Base-by-base conservation (phyloP, 2,113 vertebrate species). In the Anser cygnoides region DNA sequence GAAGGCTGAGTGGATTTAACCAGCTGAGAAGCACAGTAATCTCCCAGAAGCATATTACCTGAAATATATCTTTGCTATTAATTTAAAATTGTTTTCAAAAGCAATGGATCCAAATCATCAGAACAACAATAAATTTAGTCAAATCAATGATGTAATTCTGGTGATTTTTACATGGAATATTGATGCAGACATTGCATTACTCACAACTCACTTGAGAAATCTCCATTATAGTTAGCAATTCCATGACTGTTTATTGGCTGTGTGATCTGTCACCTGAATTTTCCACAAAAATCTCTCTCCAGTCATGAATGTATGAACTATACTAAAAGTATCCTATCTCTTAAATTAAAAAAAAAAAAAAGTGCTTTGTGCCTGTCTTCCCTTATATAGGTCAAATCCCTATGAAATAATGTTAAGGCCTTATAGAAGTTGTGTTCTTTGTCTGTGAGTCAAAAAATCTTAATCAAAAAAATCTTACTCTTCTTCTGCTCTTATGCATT, bases 1-100 rank as follows among this genome's bases (percentile, higher is more conserved):
- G 80, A 89, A 90, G 63, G 44, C 58, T 88, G 89, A 89, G 76
- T 87, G 68, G 39, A 80, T 96, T 91, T 93, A 93, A 91, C 68
- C 86, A 91, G 58, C 80, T 85, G 74, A 94, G 63, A 81, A 83
- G 52, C 72, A 80, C 13, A 74, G 62, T 81, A 88, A 86, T 95
- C 62, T 95, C 83, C 62, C 76, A 88, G 74, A 85, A 95, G 41
- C 55, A 54, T 70, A 87, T 73, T 83, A 79, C 71, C 39, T 74
- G 33, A 54, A 75, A 94, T 89, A 44, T 71, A 79, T 92, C 18
- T 92, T 90, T 82, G 29, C 90, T 94, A 63, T 84, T 92, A 59
- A 85, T 85, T 95, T 85, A 63, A 94, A 89, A 83, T 68, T 71
- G 90, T 94, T 97, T 96, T 94, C 43, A 67, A 82, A 93, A 87